These are phyloP conservation scores for Himalopsyche anomala DNA, from an alignment of 2,888 invertebrate species.

Conservation along the genomic window DNA sequence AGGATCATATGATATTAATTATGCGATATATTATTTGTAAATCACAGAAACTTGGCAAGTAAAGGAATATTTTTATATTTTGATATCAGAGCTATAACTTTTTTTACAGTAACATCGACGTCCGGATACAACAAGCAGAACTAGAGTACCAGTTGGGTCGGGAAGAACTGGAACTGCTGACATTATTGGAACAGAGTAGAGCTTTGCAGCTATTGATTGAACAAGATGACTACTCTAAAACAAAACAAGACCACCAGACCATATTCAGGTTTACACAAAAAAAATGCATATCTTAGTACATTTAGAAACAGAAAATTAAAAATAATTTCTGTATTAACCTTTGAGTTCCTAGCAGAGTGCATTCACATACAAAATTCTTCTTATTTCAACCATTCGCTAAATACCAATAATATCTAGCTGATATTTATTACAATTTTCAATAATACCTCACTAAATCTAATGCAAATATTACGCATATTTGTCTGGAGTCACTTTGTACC, in stretches of 20 bases:
- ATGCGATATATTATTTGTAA: neutral
- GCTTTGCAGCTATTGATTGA: slow-evolving; percentile 88
- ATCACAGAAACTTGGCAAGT: neutral
- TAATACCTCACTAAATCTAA: too few relatives aligned
- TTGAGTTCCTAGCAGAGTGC: too few relatives aligned
- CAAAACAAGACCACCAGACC: slow-evolving; percentile 75
- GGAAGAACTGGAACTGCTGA: slow-evolving; percentile 90
- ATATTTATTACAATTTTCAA: too few relatives aligned
- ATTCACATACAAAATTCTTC: too few relatives aligned
- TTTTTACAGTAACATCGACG: slow-evolving; percentile 87
- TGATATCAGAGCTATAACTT: neutral
- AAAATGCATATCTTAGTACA: neutral
- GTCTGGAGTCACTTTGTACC: too few relatives aligned
- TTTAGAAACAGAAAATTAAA: too few relatives aligned
- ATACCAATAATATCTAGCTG: too few relatives aligned
- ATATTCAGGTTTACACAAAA: slow-evolving; percentile 76
- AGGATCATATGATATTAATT: too few relatives aligned
- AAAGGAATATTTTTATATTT: too few relatives aligned
- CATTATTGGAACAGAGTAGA: slow-evolving; percentile 89
- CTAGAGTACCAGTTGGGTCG: slow-evolving; percentile 91
- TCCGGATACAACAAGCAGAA: slow-evolving; percentile 92
- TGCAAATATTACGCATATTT: too few relatives aligned
- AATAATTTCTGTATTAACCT: too few relatives aligned
- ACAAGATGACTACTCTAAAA: slow-evolving; percentile 75
- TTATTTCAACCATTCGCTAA: too few relatives aligned